Base-by-base conservation (phyloP, 1,140 invertebrate genomes). In the Agrilus planipennis region DNA sequence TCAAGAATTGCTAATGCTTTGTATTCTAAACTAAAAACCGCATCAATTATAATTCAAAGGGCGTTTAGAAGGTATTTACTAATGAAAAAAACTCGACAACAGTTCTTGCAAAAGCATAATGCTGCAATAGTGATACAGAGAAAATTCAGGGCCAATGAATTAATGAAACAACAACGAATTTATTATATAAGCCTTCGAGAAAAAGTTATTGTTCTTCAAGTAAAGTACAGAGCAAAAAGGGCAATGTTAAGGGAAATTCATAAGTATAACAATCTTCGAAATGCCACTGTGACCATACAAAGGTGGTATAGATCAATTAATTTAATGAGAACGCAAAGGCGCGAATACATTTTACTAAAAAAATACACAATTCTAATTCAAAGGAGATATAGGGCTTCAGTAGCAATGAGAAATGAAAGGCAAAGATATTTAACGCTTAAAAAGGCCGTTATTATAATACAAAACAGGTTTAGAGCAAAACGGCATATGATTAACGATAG, bases 21-120 rank as follows among this genome's bases (percentile, higher is more conserved):
- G 3, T 76, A 63, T 50, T 25, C 65, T n/a, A 28, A 49, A 22
- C 46, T 67, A 11, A 60, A 55, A 42, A 44, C 50, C 7, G 54
- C 65, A 5, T 57, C 58, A 17, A 50, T 60, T 9, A 32, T 47
- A 2, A 56, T 78, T 21, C 74, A 79, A 54, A 52, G 49, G 23
- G 48, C 39, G 12, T 68, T 43, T 35, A 50, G 42, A 39, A 42
- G 42, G 36, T 52, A 42, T 41, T 56, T 46, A 32, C 42, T 47
- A 17, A 61, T 62, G 53, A 53, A 44, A 48, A 39, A 35, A 29
- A 35, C 19, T 29, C 50, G 44, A 23, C 37, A 34, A 11, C 17
- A 18, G 4, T 70, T 61, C 46, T 23, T 44, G 1, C 35, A 36
- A 18, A n/a, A 42, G 29, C 29, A 50, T 46, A 27, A 34, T 22